Evolutionary conservation across 2,797 vertebrate genomes (phyloP).

Genomic region (Enteromius unitaeniatus): DNA sequence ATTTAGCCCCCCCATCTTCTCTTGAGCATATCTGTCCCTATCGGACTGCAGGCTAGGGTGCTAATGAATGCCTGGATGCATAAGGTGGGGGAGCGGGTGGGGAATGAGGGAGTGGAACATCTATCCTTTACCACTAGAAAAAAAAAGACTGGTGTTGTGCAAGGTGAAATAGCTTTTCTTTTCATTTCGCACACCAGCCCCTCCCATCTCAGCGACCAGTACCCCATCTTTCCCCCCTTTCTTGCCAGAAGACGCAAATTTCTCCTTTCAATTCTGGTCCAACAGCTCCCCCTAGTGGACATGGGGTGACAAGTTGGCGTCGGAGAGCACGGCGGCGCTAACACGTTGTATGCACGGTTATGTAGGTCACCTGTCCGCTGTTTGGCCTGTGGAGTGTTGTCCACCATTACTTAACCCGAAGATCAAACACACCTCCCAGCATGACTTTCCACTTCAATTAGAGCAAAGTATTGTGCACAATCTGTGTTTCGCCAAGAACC

Average conservation of each 20-base stretch:
- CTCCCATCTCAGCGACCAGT: constrained; percentile 77
- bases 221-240: constrained; percentile 60
- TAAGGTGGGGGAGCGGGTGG: constrained; percentile 60
- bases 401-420: constrained; percentile 52
- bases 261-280: constrained; percentile 77
- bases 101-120: constrained; percentile 71
- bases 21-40: constrained; percentile 54
- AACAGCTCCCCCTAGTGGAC: constrained; percentile 97
- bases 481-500: constrained; percentile 19
- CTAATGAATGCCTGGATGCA: constrained; percentile 66
- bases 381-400: constrained; percentile 69
- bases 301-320: constrained; percentile 76
- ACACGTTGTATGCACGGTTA: constrained; percentile 65
- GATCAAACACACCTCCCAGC: constrained; percentile 61
- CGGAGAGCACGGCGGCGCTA: constrained; percentile 59
- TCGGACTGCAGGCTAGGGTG: constrained; percentile 67
- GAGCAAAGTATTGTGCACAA: constrained; percentile 40
- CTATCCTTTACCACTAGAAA: constrained; percentile 68
- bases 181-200: constrained; percentile 79
- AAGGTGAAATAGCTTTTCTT: constrained; percentile 93
- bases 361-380: constrained; percentile 73
- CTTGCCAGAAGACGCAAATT: constrained; percentile 58
- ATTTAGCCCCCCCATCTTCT: constrained; percentile 65
- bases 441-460: constrained; percentile 62
- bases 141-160: constrained; percentile 68